phyloP scores from a whole-genome alignment of 2,888 invertebrate genomes.

The Galeopsomyia nigrocyanea region DNA sequence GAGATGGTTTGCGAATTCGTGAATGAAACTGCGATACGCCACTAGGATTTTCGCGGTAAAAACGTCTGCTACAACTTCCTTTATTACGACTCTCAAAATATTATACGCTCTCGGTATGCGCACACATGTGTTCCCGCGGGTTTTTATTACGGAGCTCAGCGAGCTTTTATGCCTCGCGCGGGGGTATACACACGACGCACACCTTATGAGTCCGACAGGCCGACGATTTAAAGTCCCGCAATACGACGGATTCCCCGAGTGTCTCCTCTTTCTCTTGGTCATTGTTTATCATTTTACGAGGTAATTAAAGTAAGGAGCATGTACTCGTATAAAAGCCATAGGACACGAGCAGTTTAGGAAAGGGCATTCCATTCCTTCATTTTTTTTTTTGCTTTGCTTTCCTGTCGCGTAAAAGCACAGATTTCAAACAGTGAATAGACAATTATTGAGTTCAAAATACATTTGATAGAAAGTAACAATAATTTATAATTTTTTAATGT shows the following conservation, averaged over 20 bases:
- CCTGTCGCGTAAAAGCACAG: not conserved
- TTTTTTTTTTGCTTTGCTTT: not conserved
- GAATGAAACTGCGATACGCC: too few relatives aligned
- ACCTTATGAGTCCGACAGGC: slow-evolving; percentile 62
- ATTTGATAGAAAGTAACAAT: too few relatives aligned
- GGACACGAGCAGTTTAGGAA: slow-evolving; percentile 17
- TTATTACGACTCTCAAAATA: too few relatives aligned
- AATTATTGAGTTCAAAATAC: too few relatives aligned
- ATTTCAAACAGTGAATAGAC: too few relatives aligned
- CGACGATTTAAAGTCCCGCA: slow-evolving; percentile 53
- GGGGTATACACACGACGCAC: slow-evolving; percentile 52
- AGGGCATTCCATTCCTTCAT: slow-evolving; percentile 12
- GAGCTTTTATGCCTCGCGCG: slow-evolving; percentile 59
- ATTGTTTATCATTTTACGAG: slow-evolving; percentile 62
- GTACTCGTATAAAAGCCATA: slow-evolving; percentile 48
- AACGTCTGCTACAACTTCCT: too few relatives aligned
- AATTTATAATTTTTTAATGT: too few relatives aligned
- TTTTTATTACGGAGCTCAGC: slow-evolving; percentile 43
- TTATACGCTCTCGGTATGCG: too few relatives aligned
- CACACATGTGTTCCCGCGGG: not conserved
- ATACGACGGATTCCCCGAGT: slow-evolving; percentile 30
- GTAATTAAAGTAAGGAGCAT: slow-evolving; percentile 62
- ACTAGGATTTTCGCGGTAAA: too few relatives aligned
- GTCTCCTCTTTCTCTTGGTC: slow-evolving; percentile 47
- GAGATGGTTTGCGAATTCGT: too few relatives aligned